phyloP scores from a whole-genome alignment of 2,797 vertebrate species.

The Danio albolineatus region DNA sequence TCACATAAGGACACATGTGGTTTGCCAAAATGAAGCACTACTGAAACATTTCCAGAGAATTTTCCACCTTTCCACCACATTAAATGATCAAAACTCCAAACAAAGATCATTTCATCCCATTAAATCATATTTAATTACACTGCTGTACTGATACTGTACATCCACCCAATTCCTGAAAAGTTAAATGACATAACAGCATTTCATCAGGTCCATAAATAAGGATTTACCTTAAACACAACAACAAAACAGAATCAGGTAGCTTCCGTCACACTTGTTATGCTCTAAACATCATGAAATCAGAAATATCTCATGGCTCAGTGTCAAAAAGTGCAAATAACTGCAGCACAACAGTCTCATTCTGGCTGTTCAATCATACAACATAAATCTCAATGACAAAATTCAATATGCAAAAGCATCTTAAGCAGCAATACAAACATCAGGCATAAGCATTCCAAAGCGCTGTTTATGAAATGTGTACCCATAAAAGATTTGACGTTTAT shows the following conservation, averaged over 20 bases:
- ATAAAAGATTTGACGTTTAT: slow-evolving; percentile 30
- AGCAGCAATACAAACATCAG: background rate
- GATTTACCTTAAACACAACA: background rate
- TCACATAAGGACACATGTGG: background rate
- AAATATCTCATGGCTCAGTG: background rate
- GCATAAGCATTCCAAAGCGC: background rate
- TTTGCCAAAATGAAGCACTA: slow-evolving; percentile 20
- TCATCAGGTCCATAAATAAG: background rate
- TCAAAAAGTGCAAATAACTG: background rate
- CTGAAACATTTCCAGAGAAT: slow-evolving; percentile 1
- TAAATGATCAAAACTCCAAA: background rate
- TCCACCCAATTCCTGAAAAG: background rate
- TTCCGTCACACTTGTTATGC: background rate
- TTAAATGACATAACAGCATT: background rate
- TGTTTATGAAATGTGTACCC: slow-evolving; percentile 24
- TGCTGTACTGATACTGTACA: background rate
- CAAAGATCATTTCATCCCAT: background rate
- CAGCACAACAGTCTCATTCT: background rate
- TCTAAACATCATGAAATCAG: background rate
- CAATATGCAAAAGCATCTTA: background rate
- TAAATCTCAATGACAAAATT: slow-evolving; percentile 7
- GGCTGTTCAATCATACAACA: slow-evolving; percentile 2
- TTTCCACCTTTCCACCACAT: background rate
- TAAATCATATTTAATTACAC: background rate
- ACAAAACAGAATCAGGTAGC: background rate